Conservation (phyloP, 2,113 vertebrate species). For the Nesogale talazaci region DNA sequence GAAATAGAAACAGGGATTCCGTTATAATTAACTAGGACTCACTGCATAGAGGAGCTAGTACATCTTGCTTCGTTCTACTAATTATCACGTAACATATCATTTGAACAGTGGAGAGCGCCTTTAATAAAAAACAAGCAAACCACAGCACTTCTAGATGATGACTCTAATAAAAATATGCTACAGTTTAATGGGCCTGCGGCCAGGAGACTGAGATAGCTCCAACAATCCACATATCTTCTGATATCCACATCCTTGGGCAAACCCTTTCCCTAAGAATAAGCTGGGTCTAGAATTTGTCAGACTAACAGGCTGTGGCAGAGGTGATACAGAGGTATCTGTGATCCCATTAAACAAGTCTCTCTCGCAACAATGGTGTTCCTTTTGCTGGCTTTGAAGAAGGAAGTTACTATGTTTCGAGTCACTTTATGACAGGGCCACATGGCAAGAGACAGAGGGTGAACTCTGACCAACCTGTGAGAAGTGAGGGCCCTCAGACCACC, state of each 20-base stretch:
- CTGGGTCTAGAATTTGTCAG: background rate
- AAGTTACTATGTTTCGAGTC: fast-evolving
- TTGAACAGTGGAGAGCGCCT: background rate
- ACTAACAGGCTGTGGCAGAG: background rate
- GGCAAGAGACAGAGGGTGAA: background rate
- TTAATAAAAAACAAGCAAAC: background rate
- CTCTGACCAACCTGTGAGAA: background rate
- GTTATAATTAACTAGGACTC: background rate
- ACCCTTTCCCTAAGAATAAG: background rate
- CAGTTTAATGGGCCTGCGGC: background rate
- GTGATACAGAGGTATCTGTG: background rate
- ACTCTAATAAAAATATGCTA: background rate
- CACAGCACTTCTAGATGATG: background rate
- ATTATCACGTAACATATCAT: background rate
- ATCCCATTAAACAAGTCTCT: background rate
- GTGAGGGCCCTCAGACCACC: background rate
- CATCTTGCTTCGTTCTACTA: background rate
- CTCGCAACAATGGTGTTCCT: background rate
- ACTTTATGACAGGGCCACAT: no score
- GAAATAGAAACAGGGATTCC: background rate
- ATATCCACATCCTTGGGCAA: background rate
- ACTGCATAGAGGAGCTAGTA: background rate
- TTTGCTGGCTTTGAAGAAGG: background rate
- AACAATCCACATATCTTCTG: background rate
- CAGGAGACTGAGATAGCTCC: background rate